Evolutionary conservation across 2,888 invertebrate genomes (phyloP).

Genomic region (Chaitophorus viminalis): DNA sequence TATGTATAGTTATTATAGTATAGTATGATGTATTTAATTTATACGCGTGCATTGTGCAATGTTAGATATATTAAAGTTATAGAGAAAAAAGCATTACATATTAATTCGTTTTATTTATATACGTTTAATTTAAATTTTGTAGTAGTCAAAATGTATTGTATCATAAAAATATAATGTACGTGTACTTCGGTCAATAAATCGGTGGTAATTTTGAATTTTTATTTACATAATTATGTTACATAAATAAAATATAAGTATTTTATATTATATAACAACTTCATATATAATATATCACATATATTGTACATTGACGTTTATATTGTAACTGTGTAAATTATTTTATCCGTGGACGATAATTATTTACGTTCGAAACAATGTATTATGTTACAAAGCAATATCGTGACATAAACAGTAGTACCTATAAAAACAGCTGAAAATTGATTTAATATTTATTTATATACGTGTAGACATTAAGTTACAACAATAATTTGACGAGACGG

Average conservation of each 20-base stretch:
- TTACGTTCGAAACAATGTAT: not conserved
- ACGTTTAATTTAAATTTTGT: not conserved
- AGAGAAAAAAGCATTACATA: not conserved
- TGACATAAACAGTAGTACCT: not conserved
- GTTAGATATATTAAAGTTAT: not conserved
- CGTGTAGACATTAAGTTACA: not conserved
- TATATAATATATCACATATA: too few species aligned
- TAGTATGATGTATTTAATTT: not conserved
- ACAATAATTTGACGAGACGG: not conserved
- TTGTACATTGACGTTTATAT: not conserved
- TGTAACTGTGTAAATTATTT: not conserved
- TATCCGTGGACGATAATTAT: not conserved
- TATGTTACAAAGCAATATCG: not conserved
- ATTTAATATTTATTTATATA: not conserved
- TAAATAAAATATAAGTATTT: too few species aligned
- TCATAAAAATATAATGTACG: not conserved
- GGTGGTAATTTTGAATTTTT: not conserved
- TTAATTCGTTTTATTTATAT: not conserved
- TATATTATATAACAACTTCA: too few species aligned
- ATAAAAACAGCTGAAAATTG: not conserved
- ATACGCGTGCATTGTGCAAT: constrained; percentile 5
- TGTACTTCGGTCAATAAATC: not conserved
- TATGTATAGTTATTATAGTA: not conserved
- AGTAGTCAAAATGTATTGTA: not conserved
- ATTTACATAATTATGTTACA: too few species aligned